Evolutionary conservation across 2,888 invertebrate genomes (phyloP).

Genomic region (Geotrupes spiniger): DNA sequence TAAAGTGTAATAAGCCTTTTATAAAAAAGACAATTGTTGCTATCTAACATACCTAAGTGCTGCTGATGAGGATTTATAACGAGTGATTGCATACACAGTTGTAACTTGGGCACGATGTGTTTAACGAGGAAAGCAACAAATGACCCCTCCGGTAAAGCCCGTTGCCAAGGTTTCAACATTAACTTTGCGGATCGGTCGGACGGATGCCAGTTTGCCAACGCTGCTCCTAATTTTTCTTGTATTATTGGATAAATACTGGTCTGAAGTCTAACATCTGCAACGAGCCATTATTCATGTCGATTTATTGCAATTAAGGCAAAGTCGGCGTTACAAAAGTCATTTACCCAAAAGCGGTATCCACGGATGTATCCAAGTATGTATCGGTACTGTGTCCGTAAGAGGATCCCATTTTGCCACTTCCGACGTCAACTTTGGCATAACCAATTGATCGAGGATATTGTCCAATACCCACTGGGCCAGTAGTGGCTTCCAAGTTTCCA

Average conservation of each 20-base stretch:
- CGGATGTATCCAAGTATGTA: constrained; percentile 96
- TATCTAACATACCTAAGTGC: constrained; percentile 55
- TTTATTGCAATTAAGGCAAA: too few relatives aligned
- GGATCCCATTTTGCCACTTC: constrained; percentile 95
- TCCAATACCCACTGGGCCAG: constrained; percentile 82
- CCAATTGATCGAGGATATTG: constrained; percentile 76
- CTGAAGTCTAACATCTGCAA: constrained; percentile 43
- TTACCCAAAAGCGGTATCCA: constrained; percentile 86
- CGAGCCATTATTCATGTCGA: constrained; percentile 7
- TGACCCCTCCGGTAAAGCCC: constrained; percentile 60
- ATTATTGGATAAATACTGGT: constrained; percentile 57
- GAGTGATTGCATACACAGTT: constrained; percentile 62
- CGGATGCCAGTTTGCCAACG: constrained; percentile 93
- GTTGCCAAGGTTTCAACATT: constrained; percentile 88
- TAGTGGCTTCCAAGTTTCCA: constrained; percentile 78
- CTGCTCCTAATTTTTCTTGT: constrained; percentile 84
- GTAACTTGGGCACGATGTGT: constrained; percentile 87
- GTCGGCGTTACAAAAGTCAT: constrained; percentile 17
- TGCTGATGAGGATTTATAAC: constrained; percentile 73
- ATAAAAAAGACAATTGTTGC: constrained; percentile 1
- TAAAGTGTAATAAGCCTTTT: not conserved
- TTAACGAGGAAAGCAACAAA: constrained; percentile 80
- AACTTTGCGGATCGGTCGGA: constrained; percentile 89
- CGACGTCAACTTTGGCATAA: constrained; percentile 70
- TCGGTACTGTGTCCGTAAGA: constrained; percentile 87